Evolutionary conservation across 2,797 vertebrate species (phyloP).

Genomic region (Platyrinchus mystaceus): DNA sequence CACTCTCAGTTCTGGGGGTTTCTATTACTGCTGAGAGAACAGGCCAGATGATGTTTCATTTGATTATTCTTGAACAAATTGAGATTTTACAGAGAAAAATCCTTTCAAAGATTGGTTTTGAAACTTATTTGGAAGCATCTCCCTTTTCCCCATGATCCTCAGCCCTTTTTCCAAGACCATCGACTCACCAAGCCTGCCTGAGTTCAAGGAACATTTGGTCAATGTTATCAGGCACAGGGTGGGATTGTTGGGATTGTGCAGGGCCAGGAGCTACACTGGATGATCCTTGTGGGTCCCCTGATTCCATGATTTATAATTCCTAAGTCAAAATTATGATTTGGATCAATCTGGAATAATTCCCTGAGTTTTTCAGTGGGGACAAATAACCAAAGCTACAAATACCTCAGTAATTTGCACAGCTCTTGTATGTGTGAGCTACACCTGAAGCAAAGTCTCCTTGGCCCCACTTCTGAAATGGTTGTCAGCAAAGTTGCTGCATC

Average conservation of each 20-base stretch:
- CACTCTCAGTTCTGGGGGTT: not conserved
- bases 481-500: not conserved
- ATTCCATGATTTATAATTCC: not conserved
- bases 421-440: not conserved
- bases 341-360: not conserved
- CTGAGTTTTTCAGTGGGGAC: not conserved
- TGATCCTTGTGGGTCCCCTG: not conserved
- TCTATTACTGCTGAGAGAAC: not conserved
- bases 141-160: not conserved
- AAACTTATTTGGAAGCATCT: not conserved
- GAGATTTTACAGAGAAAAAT: not conserved
- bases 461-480: not conserved
- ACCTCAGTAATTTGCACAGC: not conserved
- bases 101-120: not conserved
- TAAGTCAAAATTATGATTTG: not conserved
- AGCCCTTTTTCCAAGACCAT: not conserved
- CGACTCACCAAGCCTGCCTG: not conserved
- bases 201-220: not conserved
- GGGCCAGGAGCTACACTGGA: not conserved
- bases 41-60: not conserved
- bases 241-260: not conserved
- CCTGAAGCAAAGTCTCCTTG: not conserved
- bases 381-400: not conserved
- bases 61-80: not conserved
- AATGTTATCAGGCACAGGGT: not conserved